Conservation (phyloP, 2,888 invertebrate species). For the Papilio elwesi region DNA sequence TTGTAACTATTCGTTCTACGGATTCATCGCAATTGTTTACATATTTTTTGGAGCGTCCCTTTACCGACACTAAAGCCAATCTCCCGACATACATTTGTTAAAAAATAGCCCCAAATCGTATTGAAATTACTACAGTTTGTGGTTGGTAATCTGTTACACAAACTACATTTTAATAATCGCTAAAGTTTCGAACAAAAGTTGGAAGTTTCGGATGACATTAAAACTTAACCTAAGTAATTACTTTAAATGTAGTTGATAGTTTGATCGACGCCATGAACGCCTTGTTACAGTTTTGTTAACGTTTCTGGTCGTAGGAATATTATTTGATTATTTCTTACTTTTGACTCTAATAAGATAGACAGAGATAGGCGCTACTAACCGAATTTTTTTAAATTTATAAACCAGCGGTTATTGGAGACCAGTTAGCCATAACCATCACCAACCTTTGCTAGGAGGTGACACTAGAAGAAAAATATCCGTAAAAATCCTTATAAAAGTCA, state of each 20-base stretch:
- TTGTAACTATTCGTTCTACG: background rate
- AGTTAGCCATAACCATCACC: no score
- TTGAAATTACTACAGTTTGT: slow-evolving; percentile 1
- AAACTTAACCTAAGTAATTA: slow-evolving; percentile 7
- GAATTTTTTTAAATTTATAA: no score
- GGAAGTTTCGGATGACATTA: slow-evolving; percentile 8
- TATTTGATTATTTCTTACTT: background rate
- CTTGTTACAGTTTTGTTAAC: background rate
- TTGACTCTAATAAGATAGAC: background rate
- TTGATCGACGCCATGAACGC: background rate
- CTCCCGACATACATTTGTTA: background rate
- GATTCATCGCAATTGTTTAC: no score
- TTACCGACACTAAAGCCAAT: background rate
- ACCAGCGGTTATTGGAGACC: no score
- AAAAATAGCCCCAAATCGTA: background rate
- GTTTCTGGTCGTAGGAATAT: background rate
- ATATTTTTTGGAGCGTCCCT: background rate
- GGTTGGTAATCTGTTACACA: slow-evolving; percentile 15
- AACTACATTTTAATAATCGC: slow-evolving; percentile 12
- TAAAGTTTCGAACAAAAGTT: slow-evolving; percentile 5
- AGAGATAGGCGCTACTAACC: no score
- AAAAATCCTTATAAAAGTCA: no score
- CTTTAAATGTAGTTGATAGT: slow-evolving; percentile 9
- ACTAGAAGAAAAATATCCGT: no score
- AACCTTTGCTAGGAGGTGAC: no score